Conservation (phyloP, 2,797 vertebrate genomes). For the Lepus townsendii region DNA sequence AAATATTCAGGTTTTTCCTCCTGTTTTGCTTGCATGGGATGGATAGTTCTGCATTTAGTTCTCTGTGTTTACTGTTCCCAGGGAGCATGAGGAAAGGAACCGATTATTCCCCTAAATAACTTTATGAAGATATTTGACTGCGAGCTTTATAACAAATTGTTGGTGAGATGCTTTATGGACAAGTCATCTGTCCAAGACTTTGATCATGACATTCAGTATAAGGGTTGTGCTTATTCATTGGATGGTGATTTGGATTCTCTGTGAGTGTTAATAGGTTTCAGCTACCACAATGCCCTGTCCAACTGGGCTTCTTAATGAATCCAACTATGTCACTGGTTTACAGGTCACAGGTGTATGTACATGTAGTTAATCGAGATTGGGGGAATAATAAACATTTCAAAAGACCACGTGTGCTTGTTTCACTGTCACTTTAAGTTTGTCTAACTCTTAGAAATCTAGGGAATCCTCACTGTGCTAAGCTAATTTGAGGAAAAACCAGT, state of each 20-base stretch:
- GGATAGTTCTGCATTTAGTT: slow-evolving; percentile 56
- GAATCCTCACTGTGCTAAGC: slow-evolving; percentile 4
- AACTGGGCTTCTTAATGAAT: slow-evolving; percentile 27
- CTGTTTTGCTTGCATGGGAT: slow-evolving; percentile 41
- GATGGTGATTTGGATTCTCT: slow-evolving; percentile 5
- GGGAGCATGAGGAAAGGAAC: slow-evolving; percentile 1
- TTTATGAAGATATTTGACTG: slow-evolving; percentile 48
- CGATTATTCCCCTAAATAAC: not conserved
- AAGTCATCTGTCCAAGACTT: not conserved
- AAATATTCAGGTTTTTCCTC: slow-evolving; percentile 4
- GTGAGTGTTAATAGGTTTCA: slow-evolving; percentile 38
- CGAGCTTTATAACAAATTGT: slow-evolving; percentile 51
- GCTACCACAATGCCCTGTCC: not conserved
- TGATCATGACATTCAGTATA: not conserved
- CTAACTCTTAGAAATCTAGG: slow-evolving; percentile 52
- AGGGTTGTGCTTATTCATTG: not conserved
- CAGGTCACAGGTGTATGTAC: not conserved
- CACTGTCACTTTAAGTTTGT: slow-evolving; percentile 31
- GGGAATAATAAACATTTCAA: slow-evolving; percentile 52
- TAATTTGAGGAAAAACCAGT: slow-evolving; percentile 47
- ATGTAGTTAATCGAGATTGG: slow-evolving; percentile 45
- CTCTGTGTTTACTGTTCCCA: slow-evolving; percentile 42
- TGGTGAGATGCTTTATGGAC: slow-evolving; percentile 17
- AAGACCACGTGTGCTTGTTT: slow-evolving; percentile 25
- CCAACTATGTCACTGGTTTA: slow-evolving; percentile 8